phyloP scores from a whole-genome alignment of 2,113 vertebrate species.

The Solenodon paradoxus region DNA sequence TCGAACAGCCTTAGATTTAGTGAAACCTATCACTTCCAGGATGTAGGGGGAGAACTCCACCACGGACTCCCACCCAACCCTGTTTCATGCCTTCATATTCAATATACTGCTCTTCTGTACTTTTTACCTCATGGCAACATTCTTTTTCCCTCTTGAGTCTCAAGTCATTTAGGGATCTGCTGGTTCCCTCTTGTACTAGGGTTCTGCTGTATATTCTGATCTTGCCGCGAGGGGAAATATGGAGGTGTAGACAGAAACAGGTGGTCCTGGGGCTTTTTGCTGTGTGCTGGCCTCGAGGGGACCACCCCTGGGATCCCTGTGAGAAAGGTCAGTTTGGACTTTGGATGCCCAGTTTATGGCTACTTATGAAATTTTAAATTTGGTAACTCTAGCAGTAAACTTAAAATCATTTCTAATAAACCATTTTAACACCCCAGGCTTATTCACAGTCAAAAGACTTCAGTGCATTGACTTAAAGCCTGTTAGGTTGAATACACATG shows the following conservation, averaged over 20 bases:
- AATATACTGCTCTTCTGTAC: not conserved
- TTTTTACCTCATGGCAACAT: not conserved
- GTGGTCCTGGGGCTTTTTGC: not conserved
- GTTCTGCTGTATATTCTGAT: not conserved
- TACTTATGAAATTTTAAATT: not conserved
- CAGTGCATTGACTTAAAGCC: not conserved
- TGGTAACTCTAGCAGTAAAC: not conserved
- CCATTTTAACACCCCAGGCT: not conserved
- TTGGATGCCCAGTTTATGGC: not conserved
- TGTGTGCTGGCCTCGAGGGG: fast-evolving
- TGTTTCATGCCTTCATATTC: fast-evolving
- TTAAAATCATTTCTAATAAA: not conserved
- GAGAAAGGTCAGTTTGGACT: not conserved
- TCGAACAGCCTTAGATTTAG: not conserved
- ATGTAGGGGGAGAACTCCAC: not conserved
- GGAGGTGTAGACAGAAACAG: fast-evolving
- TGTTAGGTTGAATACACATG: not conserved
- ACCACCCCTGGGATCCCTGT: not conserved
- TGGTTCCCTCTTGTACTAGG: not conserved
- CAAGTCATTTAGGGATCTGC: not conserved
- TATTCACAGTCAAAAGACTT: not conserved
- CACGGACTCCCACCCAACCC: fast-evolving
- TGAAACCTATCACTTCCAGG: not conserved
- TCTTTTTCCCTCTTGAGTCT: not conserved
- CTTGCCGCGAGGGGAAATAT: not conserved